These are phyloP conservation scores for Clarias gariepinus DNA, from an alignment of 2,113 vertebrate genomes.

Conservation along the genomic window DNA sequence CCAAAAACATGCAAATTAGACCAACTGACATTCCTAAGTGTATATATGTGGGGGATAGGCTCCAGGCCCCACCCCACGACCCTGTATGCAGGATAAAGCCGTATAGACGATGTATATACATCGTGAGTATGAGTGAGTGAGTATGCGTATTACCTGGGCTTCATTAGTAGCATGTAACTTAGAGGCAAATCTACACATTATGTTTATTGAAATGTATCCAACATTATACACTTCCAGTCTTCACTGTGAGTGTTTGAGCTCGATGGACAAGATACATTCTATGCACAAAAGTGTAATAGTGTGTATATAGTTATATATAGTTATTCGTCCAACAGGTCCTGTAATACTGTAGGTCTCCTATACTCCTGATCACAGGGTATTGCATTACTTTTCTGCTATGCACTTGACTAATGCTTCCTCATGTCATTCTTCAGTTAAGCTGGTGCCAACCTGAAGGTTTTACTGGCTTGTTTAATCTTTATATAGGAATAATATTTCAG, in stretches of 20 bases:
- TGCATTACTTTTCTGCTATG: background rate
- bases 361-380: background rate
- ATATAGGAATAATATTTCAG: background rate
- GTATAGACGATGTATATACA: too few relatives aligned
- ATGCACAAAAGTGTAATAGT: background rate
- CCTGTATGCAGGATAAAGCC: too few relatives aligned
- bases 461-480: constrained; percentile 12
- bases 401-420: background rate
- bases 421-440: background rate
- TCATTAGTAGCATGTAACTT: background rate
- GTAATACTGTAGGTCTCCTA: background rate
- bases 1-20: too few relatives aligned
- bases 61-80: too few relatives aligned
- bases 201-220: constrained; percentile 45
- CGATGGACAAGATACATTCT: background rate
- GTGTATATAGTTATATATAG: too few relatives aligned
- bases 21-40: too few relatives aligned
- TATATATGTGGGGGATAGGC: too few relatives aligned
- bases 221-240: background rate
- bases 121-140: too few relatives aligned
- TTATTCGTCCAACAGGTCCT: background rate
- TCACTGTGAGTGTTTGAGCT: background rate
- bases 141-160: background rate
- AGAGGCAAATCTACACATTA: background rate
- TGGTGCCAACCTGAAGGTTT: background rate